A percentile compares a stretch with the other conserved stretches of the same genome.
Conservation (phyloP, 1,140 invertebrate genomes). For the Octopus bimaculoides region DNA sequence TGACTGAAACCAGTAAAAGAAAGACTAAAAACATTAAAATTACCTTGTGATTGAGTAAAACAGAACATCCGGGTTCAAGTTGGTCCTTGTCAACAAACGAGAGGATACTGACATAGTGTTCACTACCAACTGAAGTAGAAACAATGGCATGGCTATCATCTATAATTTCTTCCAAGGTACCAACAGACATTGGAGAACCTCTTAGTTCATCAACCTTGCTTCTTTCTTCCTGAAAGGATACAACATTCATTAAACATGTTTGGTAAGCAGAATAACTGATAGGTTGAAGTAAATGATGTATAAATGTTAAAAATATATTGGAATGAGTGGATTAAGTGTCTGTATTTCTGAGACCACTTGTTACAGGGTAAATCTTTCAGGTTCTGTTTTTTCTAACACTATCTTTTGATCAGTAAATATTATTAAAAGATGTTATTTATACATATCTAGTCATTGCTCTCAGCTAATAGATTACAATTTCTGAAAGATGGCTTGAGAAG, state of each 20-base stretch:
- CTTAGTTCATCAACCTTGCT: constrained; percentile 95
- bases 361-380: too few relatives aligned
- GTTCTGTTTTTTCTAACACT: too few relatives aligned
- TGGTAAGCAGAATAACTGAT: not conserved
- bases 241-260: not conserved
- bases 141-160: constrained; percentile 99
- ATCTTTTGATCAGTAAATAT: too few relatives aligned
- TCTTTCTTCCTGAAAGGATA: constrained; percentile 73
- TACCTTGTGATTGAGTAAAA: constrained; percentile 97
- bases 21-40: not conserved
- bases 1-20: too few relatives aligned
- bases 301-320: too few relatives aligned
- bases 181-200: constrained; percentile 99
- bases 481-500: too few relatives aligned
- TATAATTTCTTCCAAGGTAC: constrained; percentile 99
- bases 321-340: too few relatives aligned
- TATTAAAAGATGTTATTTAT: too few relatives aligned
- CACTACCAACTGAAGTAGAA: constrained; percentile 97
- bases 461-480: too few relatives aligned
- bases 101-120: constrained; percentile 99
- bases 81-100: constrained; percentile 99
- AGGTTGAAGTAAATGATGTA: too few relatives aligned
- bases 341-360: too few relatives aligned
- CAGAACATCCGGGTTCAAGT: constrained; percentile 97
- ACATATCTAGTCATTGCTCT: too few relatives aligned